Evolutionary conservation across 1,140 invertebrate genomes (phyloP).

Genomic region (Penaeus indicus): DNA sequence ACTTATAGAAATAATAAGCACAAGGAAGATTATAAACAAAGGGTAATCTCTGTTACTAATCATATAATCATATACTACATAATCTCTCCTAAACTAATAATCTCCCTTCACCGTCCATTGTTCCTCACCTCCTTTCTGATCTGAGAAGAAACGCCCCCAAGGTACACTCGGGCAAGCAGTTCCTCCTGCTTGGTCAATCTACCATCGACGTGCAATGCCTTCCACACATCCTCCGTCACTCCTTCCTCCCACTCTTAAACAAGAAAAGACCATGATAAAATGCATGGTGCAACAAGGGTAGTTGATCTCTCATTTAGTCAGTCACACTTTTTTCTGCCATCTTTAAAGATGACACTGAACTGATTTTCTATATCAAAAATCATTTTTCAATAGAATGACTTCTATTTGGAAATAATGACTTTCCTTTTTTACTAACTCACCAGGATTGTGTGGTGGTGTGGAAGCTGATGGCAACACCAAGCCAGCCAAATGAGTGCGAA

Average conservation of each 20-base stretch:
- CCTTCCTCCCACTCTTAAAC: constrained; percentile 73
- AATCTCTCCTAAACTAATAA: too few species aligned
- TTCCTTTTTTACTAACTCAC: constrained; percentile 69
- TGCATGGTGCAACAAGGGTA: too few species aligned
- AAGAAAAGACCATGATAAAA: too few species aligned
- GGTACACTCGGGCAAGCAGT: constrained; percentile 87
- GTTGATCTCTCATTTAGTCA: too few species aligned
- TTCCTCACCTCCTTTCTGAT: constrained; percentile 79
- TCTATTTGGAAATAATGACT: neutral
- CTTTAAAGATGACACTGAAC: too few species aligned
- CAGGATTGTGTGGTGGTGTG: constrained; percentile 66
- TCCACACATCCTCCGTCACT: constrained; percentile 80
- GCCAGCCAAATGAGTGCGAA: constrained; percentile 91
- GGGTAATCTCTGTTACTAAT: too few species aligned
- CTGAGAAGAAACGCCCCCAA: constrained; percentile 84
- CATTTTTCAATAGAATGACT: neutral
- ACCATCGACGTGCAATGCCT: constrained; percentile 74
- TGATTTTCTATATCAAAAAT: too few species aligned
- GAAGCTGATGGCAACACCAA: constrained; percentile 77
- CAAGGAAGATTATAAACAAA: too few species aligned
- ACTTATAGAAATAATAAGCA: too few species aligned
- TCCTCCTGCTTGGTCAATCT: constrained; percentile 78
- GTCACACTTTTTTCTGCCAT: too few species aligned
- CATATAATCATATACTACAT: too few species aligned
- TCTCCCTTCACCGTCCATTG: neutral